These are phyloP conservation scores for Phataginus tetradactyla DNA, from an alignment of 2,797 vertebrate species.

Conservation along the genomic window DNA sequence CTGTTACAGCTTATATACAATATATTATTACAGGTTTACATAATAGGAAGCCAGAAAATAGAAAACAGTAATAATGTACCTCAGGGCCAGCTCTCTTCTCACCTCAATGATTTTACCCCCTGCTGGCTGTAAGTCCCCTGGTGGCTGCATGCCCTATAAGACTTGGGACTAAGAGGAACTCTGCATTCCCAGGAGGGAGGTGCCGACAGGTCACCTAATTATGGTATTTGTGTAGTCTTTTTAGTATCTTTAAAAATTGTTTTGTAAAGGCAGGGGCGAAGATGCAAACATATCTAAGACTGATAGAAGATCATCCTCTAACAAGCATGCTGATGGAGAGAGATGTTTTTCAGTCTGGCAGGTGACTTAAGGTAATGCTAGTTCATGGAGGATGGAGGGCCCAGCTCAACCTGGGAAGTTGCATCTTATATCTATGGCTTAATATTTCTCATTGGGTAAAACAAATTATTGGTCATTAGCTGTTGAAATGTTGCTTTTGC, in stretches of 20 bases:
- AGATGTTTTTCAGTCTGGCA: background rate
- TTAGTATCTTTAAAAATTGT: background rate
- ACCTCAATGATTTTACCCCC: background rate
- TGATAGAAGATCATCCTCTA: background rate
- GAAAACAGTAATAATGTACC: background rate
- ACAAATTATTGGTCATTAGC: background rate
- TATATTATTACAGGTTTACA: background rate
- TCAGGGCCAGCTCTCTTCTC: background rate
- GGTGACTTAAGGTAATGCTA: background rate
- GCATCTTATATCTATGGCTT: background rate
- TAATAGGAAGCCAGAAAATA: background rate
- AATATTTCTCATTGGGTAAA: constrained; percentile 27
- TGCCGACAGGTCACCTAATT: background rate
- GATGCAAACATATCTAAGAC: background rate
- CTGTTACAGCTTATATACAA: background rate
- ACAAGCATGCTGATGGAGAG: background rate
- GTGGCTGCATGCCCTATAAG: background rate
- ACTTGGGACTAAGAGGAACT: background rate
- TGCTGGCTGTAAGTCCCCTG: background rate
- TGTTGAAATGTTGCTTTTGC: background rate
- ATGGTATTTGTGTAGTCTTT: background rate
- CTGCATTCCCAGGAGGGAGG: background rate
- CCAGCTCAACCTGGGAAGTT: background rate
- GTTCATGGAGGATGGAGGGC: background rate
- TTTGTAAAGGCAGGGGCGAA: background rate